These are phyloP conservation scores for Odontamblyopus rebecca DNA, from an alignment of 2,797 vertebrate species.

Conservation along the genomic window DNA sequence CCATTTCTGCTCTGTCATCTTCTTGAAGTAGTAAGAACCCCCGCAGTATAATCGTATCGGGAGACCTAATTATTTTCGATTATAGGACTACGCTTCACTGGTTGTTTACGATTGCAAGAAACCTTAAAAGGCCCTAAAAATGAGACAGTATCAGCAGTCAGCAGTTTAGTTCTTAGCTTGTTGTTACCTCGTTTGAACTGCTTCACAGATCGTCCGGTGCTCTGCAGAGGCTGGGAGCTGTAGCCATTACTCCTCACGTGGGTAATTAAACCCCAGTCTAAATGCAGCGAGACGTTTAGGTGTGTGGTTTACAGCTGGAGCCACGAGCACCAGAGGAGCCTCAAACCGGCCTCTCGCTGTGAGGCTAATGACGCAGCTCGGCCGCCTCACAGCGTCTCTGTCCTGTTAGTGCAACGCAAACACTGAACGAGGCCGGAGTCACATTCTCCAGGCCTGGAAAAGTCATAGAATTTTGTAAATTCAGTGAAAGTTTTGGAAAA, in stretches of 20 bases:
- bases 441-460: no score
- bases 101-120: no score
- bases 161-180: background rate
- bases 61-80: no score
- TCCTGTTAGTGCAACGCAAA: conserved; percentile 39
- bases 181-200: background rate
- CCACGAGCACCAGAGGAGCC: conserved; percentile 15
- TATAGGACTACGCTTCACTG: no score
- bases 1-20: no score
- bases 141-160: background rate
- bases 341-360: conserved; percentile 33
- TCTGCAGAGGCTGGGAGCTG: background rate
- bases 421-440: conserved; percentile 23
- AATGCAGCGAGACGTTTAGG: conserved; percentile 1
- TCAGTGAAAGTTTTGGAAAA: no score
- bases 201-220: background rate
- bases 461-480: no score
- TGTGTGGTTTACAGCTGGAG: background rate
- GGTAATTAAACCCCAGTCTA: background rate
- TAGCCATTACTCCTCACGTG: background rate
- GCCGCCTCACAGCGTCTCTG: conserved; percentile 44
- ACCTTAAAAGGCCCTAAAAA: no score
- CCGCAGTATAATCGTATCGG: no score
- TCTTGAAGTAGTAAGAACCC: no score
- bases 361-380: conserved; percentile 48